Evolutionary conservation across 2,113 vertebrate genomes (phyloP).

Genomic region (Turdus rufiventris): DNA sequence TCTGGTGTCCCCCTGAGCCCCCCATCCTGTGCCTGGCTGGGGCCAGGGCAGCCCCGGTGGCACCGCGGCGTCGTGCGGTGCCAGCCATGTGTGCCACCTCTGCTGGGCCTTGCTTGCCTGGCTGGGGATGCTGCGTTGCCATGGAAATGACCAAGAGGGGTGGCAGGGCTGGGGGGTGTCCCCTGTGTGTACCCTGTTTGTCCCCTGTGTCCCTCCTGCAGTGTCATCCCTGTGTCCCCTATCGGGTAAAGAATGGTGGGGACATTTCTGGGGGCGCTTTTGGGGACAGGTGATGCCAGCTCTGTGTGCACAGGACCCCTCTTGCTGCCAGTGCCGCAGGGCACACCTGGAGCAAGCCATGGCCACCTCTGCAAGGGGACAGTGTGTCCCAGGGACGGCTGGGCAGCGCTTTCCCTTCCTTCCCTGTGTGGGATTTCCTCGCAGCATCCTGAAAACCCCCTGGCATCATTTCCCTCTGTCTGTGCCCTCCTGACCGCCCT

Average conservation of each 20-base stretch:
- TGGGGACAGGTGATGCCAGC: accelerated
- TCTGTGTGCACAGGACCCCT: no score
- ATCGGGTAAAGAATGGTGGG: accelerated
- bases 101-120: accelerated
- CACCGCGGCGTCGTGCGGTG: accelerated
- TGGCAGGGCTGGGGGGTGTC: background rate
- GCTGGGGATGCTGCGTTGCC: background rate
- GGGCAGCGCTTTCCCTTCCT: background rate
- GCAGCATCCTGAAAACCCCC: background rate
- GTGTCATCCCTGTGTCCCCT: accelerated
- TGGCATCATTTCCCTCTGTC: accelerated
- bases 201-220: accelerated
- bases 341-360: accelerated
- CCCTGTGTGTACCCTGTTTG: accelerated
- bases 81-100: background rate
- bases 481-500: accelerated
- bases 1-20: background rate
- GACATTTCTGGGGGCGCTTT: accelerated
- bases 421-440: accelerated
- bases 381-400: accelerated
- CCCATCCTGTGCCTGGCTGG: background rate
- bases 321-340: accelerated
- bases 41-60: background rate
- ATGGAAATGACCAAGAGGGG: background rate
- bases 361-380: background rate